Evolutionary conservation across 2,113 vertebrate species (phyloP).

Genomic region (Eolophus roseicapilla): DNA sequence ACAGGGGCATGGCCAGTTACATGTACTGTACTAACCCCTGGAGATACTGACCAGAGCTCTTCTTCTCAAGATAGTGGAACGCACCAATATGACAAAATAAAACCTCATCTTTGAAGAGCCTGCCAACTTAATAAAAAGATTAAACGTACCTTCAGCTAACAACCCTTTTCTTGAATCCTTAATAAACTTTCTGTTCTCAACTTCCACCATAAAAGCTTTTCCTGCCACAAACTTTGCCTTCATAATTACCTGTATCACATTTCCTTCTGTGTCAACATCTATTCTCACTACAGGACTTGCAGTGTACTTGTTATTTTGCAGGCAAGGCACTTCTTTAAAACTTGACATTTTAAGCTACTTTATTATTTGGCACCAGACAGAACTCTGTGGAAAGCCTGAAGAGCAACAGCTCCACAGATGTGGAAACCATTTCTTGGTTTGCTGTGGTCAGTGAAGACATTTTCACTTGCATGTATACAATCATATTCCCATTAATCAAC

Average conservation of each 20-base stretch:
- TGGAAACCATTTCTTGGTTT: background rate
- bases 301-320: background rate
- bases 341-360: background rate
- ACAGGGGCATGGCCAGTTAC: rapidly evolving
- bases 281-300: background rate
- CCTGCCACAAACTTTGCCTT: background rate
- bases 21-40: background rate
- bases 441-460: background rate
- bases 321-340: background rate
- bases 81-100: background rate
- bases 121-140: background rate
- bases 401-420: background rate
- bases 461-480: background rate
- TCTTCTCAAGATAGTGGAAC: rapidly evolving
- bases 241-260: background rate
- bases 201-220: background rate
- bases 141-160: background rate
- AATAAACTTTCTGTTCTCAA: background rate
- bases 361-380: background rate
- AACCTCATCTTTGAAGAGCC: background rate
- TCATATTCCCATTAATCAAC: background rate
- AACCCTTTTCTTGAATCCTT: background rate
- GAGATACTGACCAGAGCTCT: background rate
- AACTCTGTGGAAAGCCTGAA: background rate
- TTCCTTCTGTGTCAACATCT: background rate